Base-by-base conservation (phyloP, 2,113 vertebrate species). In the Chaetorhynchus papuensis region DNA sequence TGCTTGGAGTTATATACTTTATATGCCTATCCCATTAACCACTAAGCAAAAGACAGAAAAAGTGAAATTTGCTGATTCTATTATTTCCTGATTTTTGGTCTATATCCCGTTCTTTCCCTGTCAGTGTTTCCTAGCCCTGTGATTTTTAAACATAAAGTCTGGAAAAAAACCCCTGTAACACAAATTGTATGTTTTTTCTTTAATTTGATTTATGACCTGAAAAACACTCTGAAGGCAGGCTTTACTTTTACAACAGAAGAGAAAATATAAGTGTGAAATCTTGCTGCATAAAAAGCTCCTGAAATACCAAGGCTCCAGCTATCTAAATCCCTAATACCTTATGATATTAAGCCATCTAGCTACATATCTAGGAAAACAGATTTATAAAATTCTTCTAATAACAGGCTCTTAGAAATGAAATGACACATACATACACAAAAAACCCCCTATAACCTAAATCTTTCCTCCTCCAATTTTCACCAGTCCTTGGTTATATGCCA, bases 401-500 rank as follows among this genome's bases (percentile, higher is more conserved):
- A 66, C 11, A 87, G 27, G 27, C 11, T 87, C 33, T 83, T 70
- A 60, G 66, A 91, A 84, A 87, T 11, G 4, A 69, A 72, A 53
- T 9, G 4, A 45, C 20, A 75, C 6, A 76, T 3, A 61, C 17
- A 47, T 8, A 64, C 6, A 70, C 17, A 3, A 5, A 9, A 26
- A 16, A 2, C 4, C 10, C 13, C 3, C 23, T 17, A 30, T 31
- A 89, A 84, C 4, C 60, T 54, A 65, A 39, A 60, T 71, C 10
- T 31, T 64, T 64, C 5, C 41, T 88, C 39, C 24, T 82, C 11
- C 31, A 50, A 47, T 68, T 94, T 75, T 60, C 61, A 85, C 9
- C 11, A 87, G 7, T 26, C 18, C 21, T 79, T 44, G 27, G 42
- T 75, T 66, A 59, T 5, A 68, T 5, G 33, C 5, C 0, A 0